phyloP scores from a whole-genome alignment of 2,797 vertebrate genomes.

The Pempheris klunzingeri region DNA sequence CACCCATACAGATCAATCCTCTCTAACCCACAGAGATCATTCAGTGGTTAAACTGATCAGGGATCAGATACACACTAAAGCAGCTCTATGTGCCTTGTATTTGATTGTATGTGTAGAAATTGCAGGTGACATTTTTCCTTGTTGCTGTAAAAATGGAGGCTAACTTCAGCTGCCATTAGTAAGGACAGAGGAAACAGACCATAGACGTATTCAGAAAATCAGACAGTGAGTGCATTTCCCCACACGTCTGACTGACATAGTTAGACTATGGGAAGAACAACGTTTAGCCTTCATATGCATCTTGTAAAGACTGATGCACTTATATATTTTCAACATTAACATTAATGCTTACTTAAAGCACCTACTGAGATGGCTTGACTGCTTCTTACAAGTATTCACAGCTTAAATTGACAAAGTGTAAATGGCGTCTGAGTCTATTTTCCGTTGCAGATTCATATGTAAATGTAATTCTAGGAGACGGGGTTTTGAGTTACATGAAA shows the following conservation, averaged over 20 bases:
- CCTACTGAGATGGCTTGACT: background rate
- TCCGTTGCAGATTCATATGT: background rate
- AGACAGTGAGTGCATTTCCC: background rate
- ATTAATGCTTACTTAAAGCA: background rate
- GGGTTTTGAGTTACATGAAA: background rate
- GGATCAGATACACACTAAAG: background rate
- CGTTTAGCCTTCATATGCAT: background rate
- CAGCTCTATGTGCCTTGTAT: background rate
- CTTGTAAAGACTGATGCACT: background rate
- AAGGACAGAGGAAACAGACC: background rate
- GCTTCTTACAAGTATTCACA: too few relatives aligned
- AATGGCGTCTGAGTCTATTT: background rate
- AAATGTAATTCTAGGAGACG: background rate
- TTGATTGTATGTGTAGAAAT: background rate
- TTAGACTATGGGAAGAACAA: background rate
- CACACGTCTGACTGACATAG: background rate
- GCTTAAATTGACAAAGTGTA: background rate
- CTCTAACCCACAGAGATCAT: background rate
- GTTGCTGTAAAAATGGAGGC: background rate
- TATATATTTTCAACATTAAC: background rate
- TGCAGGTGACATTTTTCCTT: background rate
- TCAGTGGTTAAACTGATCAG: background rate
- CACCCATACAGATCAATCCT: background rate
- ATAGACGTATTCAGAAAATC: background rate
- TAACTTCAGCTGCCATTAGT: background rate